A percentile compares a stretch with the other conserved stretches of the same genome.
Evolutionary conservation across 2,888 invertebrate genomes (phyloP).

Genomic region (Athalia rosae): DNA sequence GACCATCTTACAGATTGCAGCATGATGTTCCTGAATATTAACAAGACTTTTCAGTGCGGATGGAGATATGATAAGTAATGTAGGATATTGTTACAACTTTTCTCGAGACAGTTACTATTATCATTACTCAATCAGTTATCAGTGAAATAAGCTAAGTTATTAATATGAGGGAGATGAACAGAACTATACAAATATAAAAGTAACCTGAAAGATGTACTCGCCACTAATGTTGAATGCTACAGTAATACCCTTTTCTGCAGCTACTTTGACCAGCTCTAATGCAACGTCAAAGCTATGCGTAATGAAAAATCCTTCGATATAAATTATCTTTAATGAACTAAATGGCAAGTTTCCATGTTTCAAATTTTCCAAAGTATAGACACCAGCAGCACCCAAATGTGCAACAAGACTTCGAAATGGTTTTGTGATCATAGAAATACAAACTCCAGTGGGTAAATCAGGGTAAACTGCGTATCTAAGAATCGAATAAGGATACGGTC

Average conservation of each 20-base stretch:
- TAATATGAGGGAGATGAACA: no score
- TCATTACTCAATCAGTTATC: not conserved
- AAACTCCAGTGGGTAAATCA: slow-evolving; percentile 67
- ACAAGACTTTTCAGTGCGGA: no score
- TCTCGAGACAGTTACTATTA: not conserved
- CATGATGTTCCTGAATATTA: slow-evolving; percentile 61
- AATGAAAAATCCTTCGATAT: slow-evolving; percentile 72
- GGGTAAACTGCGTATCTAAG: slow-evolving; percentile 67
- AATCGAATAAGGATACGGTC: slow-evolving; percentile 21
- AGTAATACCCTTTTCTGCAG: slow-evolving; percentile 64
- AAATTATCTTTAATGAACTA: slow-evolving; percentile 66
- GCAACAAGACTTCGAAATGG: slow-evolving; percentile 68
- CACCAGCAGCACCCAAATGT: slow-evolving; percentile 70
- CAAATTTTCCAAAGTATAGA: slow-evolving; percentile 64
- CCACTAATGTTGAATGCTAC: slow-evolving; percentile 71
- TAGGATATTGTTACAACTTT: no score
- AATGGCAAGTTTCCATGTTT: slow-evolving; percentile 59
- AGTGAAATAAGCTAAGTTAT: not conserved
- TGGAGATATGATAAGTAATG: no score
- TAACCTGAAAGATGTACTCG: slow-evolving; percentile 68
- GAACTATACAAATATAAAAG: not conserved
- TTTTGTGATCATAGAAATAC: slow-evolving; percentile 66
- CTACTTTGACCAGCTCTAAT: slow-evolving; percentile 64
- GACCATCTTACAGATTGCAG: slow-evolving; percentile 67
- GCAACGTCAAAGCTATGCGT: slow-evolving; percentile 70